Percentiles rank a stretch among this genome's conserved stretches.
Evolutionary conservation across 2,888 invertebrate species (phyloP).

Genomic region (Ormyrus thymus): DNA sequence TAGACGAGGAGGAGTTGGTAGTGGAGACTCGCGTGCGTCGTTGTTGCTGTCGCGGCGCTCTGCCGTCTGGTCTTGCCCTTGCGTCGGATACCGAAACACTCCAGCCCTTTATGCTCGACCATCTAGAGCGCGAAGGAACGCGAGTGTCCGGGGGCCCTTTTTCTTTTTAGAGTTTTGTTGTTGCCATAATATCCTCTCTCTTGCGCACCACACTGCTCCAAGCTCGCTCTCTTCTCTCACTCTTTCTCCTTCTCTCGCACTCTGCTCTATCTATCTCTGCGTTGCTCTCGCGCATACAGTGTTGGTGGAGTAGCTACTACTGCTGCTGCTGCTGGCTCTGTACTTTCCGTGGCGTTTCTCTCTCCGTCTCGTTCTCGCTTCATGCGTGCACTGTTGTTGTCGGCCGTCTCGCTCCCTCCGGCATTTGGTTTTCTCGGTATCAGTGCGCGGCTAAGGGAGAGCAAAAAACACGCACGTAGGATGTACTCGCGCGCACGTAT

Average conservation of each 20-base stretch:
- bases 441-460: background rate
- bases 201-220: background rate
- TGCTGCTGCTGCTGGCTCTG: conserved; percentile 1
- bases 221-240: background rate
- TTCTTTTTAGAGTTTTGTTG: conserved; percentile 41
- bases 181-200: conserved; percentile 40
- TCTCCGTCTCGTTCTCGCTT: background rate
- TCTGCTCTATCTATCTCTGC: conserved; percentile 13
- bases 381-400: background rate
- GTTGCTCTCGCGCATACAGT: background rate
- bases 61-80: conserved; percentile 58
- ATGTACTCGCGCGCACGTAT: background rate
- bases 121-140: conserved; percentile 59
- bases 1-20: no score
- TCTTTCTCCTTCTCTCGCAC: conserved; percentile 9
- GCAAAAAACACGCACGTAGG: conserved; percentile 27
- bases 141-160: background rate
- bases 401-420: background rate
- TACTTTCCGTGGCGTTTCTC: conserved; percentile 5
- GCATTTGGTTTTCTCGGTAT: conserved; percentile 28
- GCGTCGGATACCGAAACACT: conserved; percentile 60
- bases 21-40: background rate
- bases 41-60: background rate
- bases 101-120: conserved; percentile 64
- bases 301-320: background rate